These are phyloP conservation scores for Geopemphigus sp. DNA, from an alignment of 1,140 invertebrate species.

Conservation along the genomic window DNA sequence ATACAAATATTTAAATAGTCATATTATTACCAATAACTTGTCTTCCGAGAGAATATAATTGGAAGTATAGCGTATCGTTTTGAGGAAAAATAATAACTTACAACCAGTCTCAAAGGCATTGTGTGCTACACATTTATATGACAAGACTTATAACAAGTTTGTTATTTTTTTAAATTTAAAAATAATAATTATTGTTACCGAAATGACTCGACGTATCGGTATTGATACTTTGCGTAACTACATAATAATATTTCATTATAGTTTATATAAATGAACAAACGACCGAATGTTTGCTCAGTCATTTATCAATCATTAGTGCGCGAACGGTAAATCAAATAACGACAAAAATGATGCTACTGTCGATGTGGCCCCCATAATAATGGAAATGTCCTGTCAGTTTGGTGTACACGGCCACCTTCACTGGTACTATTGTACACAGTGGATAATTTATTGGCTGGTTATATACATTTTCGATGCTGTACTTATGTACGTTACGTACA, in stretches of 20 bases:
- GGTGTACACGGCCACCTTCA: not conserved
- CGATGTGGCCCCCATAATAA: not conserved
- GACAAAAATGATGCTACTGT: conserved; percentile 3
- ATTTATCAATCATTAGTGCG: conserved; percentile 34
- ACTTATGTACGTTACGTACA: too few species aligned
- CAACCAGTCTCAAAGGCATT: conserved; percentile 7
- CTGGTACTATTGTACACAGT: not conserved
- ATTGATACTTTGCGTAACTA: not conserved
- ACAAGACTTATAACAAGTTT: too few species aligned
- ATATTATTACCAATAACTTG: too few species aligned
- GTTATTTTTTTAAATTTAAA: too few species aligned
- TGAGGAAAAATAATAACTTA: not conserved
- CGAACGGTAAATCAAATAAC: conserved; percentile 44
- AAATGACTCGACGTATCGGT: not conserved
- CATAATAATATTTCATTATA: conserved; percentile 23
- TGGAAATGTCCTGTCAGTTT: conserved; percentile 1
- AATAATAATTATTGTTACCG: too few species aligned
- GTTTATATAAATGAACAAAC: not conserved
- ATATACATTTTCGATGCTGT: not conserved
- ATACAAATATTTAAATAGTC: too few species aligned
- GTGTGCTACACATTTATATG: too few species aligned
- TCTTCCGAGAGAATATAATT: not conserved
- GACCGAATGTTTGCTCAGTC: conserved; percentile 27
- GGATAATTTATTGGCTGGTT: conserved; percentile 8
- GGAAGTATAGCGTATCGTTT: too few species aligned